Percentiles rank a stretch among this genome's conserved stretches.
Evolutionary conservation across 2,888 invertebrate genomes (phyloP).

Genomic region (Antheraea assamensis): DNA sequence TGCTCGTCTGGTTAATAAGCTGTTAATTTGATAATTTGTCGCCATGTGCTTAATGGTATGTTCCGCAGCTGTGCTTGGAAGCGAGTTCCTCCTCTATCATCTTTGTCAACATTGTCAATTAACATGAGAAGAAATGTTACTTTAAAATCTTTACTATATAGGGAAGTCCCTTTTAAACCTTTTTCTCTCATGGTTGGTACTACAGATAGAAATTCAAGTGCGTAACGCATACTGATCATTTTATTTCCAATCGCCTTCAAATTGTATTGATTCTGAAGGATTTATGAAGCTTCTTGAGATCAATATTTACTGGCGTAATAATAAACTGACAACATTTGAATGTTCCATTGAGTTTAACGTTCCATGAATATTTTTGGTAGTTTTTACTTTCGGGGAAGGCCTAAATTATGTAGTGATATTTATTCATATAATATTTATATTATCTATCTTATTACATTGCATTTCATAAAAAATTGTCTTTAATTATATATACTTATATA

Average conservation of each 20-base stretch:
- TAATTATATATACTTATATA: not conserved
- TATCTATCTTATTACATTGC: not conserved
- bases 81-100: too few relatives aligned
- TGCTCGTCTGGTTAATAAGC: too few relatives aligned
- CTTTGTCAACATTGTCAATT: too few relatives aligned
- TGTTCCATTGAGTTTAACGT: not conserved
- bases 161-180: too few relatives aligned
- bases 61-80: too few relatives aligned
- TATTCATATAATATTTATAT: not conserved
- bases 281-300: slow-evolving; percentile 1
- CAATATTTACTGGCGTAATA: not conserved
- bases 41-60: too few relatives aligned
- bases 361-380: not conserved
- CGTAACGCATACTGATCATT: not conserved
- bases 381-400: not conserved
- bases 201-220: too few relatives aligned
- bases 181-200: too few relatives aligned
- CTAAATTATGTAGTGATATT: not conserved
- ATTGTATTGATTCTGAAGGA: not conserved
- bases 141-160: too few relatives aligned
- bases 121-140: too few relatives aligned
- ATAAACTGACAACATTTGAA: not conserved
- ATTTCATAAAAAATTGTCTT: too few relatives aligned
- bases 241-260: not conserved
- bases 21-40: too few relatives aligned